Conservation (phyloP, 2,113 vertebrate genomes). For the Vulpes lagopus region DNA sequence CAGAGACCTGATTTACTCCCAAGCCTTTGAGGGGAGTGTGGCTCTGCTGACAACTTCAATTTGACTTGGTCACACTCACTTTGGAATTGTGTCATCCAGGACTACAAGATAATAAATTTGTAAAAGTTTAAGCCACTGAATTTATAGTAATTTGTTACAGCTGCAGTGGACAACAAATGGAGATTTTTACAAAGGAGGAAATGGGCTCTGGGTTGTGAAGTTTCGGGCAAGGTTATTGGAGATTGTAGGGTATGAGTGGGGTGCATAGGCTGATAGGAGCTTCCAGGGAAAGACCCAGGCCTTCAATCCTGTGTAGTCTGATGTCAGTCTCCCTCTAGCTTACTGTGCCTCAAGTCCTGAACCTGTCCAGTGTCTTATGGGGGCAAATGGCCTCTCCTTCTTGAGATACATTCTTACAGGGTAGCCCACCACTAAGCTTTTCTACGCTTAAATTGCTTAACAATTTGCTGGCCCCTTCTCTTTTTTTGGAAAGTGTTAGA, state of each 20-base stretch:
- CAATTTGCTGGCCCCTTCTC: neutral
- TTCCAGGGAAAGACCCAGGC: accelerated
- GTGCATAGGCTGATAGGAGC: too few species aligned
- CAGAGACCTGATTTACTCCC: neutral
- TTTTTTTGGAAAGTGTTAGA: neutral
- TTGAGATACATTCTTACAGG: neutral
- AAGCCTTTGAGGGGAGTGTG: too few species aligned
- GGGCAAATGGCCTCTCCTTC: neutral
- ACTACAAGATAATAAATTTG: neutral
- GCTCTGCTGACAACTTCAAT: neutral
- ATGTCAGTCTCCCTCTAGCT: neutral
- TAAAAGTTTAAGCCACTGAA: neutral
- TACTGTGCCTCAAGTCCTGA: neutral
- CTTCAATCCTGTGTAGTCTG: neutral
- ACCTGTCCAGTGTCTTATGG: neutral
- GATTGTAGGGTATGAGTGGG: neutral
- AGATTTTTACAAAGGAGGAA: neutral
- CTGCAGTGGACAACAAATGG: neutral
- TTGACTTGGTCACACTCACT: neutral
- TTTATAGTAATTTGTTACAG: neutral
- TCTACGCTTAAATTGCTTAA: neutral
- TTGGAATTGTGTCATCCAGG: neutral
- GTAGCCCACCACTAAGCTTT: neutral
- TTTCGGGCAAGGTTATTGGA: neutral
- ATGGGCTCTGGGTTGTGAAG: neutral